Conservation (phyloP, 2,797 vertebrate genomes). For the Esox masquinongy region DNA sequence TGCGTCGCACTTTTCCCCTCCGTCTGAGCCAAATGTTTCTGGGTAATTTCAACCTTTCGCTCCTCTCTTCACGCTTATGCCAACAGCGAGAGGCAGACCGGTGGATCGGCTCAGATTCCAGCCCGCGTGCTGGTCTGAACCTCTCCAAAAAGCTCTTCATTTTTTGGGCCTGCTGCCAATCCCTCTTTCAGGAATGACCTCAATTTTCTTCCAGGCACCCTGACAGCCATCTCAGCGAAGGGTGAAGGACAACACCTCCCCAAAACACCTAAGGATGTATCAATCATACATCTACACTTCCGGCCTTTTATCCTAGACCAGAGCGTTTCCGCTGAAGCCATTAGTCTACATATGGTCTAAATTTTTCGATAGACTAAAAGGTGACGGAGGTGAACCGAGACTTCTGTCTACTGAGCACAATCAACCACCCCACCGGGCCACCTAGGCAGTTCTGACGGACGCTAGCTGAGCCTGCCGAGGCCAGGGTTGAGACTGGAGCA, state of each 20-base stretch:
- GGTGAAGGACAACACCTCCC: constrained; percentile 66
- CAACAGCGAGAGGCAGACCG: constrained; percentile 70
- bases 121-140: constrained; percentile 63
- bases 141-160: constrained; percentile 60
- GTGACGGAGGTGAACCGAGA: constrained; percentile 1
- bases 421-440: too few species aligned
- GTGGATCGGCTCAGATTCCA: constrained; percentile 56
- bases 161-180: constrained; percentile 66
- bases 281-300: constrained; percentile 43
- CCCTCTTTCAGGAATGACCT: constrained; percentile 64
- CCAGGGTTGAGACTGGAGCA: constrained; percentile 54
- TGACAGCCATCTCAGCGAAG: constrained; percentile 53
- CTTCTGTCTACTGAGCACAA: not conserved
- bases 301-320: constrained; percentile 55
- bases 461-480: constrained; percentile 43
- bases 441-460: constrained; percentile 41
- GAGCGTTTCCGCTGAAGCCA: constrained; percentile 21
- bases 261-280: constrained; percentile 63
- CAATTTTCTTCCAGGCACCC: constrained; percentile 72
- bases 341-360: not conserved
- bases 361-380: not conserved
- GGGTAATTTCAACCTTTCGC: constrained; percentile 77
- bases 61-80: constrained; percentile 65
- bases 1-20: constrained; percentile 68
- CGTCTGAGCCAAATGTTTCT: constrained; percentile 73